Percentiles rank a stretch among this genome's conserved stretches.
phyloP scores from a whole-genome alignment of 2,797 vertebrate genomes.

The Macropus fuliginosus region DNA sequence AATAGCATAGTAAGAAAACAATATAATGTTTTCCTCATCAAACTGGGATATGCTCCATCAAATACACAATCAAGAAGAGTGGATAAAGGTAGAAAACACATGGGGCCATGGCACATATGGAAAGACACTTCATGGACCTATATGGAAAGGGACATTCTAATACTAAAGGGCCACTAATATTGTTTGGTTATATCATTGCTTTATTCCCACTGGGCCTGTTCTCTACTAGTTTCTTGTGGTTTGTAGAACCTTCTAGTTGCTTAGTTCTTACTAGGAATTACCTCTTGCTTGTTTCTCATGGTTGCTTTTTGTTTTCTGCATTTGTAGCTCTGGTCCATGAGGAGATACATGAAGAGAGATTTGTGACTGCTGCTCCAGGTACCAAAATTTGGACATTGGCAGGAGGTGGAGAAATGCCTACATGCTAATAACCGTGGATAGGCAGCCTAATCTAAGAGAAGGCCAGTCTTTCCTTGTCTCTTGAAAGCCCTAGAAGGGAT shows the following conservation, averaged over 20 bases:
- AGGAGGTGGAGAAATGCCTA: background rate
- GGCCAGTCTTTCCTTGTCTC: background rate
- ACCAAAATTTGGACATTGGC: background rate
- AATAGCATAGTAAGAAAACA: background rate
- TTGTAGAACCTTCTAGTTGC: background rate
- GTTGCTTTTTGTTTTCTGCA: background rate
- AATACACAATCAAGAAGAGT: background rate
- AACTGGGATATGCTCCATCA: background rate
- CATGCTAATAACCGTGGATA: background rate
- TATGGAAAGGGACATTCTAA: background rate
- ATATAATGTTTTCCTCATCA: background rate
- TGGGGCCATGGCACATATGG: background rate
- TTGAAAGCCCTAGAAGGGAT: background rate
- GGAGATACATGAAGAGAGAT: background rate
- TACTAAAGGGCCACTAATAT: background rate
- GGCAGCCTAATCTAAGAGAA: background rate
- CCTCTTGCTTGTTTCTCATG: background rate
- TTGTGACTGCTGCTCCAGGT: background rate
- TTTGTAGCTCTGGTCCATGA: background rate
- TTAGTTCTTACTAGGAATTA: background rate
- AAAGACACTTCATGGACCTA: background rate
- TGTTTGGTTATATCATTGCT: background rate
- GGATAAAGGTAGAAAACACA: background rate
- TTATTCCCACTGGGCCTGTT: background rate
- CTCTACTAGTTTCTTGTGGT: background rate